Percentiles rank a stretch among this genome's conserved stretches.
These are phyloP conservation scores for Etia nguti DNA, from an alignment of 2,113 vertebrate genomes.

Conservation along the genomic window DNA sequence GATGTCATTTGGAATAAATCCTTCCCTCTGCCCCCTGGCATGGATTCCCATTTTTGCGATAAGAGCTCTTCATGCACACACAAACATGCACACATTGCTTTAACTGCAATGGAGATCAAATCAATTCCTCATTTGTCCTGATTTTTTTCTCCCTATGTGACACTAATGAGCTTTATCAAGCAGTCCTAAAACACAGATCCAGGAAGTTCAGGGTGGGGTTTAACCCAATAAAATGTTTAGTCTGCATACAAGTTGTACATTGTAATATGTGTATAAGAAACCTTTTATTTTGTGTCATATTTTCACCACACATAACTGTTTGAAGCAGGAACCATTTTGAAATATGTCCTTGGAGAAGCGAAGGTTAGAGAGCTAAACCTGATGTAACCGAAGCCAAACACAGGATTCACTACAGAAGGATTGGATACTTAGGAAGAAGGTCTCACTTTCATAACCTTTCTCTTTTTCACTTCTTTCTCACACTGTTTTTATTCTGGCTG, in stretches of 20 bases:
- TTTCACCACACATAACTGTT: background rate
- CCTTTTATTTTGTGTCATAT: background rate
- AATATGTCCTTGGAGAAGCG: background rate
- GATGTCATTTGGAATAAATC: conserved; percentile 37
- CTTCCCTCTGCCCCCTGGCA: background rate
- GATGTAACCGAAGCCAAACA: background rate
- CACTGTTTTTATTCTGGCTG: background rate
- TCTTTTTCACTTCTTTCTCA: background rate
- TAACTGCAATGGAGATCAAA: background rate
- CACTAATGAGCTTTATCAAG: background rate
- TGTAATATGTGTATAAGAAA: background rate
- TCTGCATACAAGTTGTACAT: background rate
- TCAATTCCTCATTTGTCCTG: background rate
- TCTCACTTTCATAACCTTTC: background rate
- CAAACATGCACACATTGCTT: background rate
- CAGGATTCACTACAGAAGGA: background rate
- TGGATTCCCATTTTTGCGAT: background rate
- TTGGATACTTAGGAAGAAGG: background rate
- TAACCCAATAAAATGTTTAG: background rate
- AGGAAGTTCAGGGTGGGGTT: background rate
- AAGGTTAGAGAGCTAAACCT: background rate
- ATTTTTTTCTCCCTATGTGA: background rate
- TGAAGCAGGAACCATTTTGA: background rate
- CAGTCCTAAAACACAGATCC: background rate
- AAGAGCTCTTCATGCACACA: background rate